These are phyloP conservation scores for Mesoligia furuncula DNA, from an alignment of 2,888 invertebrate species.

Conservation along the genomic window DNA sequence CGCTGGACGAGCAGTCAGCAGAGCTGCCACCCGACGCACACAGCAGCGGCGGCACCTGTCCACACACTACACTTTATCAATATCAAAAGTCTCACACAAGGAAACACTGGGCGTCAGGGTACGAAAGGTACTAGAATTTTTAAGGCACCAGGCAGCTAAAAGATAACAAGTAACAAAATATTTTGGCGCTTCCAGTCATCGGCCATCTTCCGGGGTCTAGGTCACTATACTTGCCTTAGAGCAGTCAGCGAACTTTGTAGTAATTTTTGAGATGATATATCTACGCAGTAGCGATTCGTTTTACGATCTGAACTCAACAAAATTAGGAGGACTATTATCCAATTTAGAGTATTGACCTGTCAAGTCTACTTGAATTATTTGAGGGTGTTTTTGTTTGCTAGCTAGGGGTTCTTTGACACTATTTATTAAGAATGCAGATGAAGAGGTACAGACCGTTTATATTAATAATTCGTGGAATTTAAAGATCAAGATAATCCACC, in stretches of 20 bases:
- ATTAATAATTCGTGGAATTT: conserved; percentile 5
- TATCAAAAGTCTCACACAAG: conserved; percentile 32
- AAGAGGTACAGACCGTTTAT: conserved; percentile 3
- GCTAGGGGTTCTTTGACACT: neutral
- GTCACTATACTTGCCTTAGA: neutral
- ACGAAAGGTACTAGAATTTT: too few species aligned
- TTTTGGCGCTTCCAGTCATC: neutral
- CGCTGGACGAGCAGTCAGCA: conserved; percentile 81
- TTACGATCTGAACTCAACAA: conserved; percentile 13
- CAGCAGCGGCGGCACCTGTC: conserved; percentile 84
- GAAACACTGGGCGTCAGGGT: neutral
- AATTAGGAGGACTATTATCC: conserved; percentile 34
- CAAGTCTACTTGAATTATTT: neutral
- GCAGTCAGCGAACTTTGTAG: neutral
- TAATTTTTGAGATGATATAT: neutral
- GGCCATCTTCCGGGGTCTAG: neutral
- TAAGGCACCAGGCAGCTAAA: too few species aligned
- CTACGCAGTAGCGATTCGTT: too few species aligned
- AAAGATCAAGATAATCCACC: neutral
- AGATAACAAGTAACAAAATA: too few species aligned
- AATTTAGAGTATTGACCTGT: conserved; percentile 17
- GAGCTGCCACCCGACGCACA: conserved; percentile 82
- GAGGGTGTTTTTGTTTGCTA: neutral
- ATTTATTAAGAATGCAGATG: neutral
- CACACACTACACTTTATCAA: conserved; percentile 64